Percentiles rank a stretch among this genome's conserved stretches.
phyloP scores from a whole-genome alignment of 2,797 vertebrate genomes.

The Crenichthys baileyi region DNA sequence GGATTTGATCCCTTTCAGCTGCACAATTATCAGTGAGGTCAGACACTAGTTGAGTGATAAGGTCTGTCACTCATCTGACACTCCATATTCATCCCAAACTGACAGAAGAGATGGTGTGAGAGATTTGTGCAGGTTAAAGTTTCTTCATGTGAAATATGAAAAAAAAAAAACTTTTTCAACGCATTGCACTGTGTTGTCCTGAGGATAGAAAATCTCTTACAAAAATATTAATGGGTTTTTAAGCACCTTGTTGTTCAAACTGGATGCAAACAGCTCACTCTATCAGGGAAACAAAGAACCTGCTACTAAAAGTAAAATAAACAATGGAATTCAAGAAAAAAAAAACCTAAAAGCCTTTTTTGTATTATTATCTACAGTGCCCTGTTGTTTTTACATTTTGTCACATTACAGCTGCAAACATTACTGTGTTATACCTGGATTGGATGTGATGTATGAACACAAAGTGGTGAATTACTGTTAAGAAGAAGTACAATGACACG shows the following conservation, averaged over 20 bases:
- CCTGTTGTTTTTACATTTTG: not conserved
- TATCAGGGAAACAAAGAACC: not conserved
- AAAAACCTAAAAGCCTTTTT: not conserved
- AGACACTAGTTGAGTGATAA: constrained; percentile 23
- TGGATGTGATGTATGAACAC: not conserved
- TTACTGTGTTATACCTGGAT: not conserved
- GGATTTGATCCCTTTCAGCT: constrained; percentile 26
- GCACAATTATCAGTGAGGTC: constrained; percentile 25
- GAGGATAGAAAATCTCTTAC: not conserved
- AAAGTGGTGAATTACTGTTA: not conserved
- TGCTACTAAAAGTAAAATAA: not conserved
- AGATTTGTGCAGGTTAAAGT: not conserved
- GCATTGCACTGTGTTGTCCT: not conserved
- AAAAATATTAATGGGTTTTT: not conserved
- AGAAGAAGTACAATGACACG: too few species aligned
- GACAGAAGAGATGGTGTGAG: not conserved
- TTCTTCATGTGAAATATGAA: constrained; percentile 7
- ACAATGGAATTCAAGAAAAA: not conserved
- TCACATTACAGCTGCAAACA: not conserved
- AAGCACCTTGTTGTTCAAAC: not conserved
- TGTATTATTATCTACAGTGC: not conserved
- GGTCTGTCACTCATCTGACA: constrained; percentile 9
- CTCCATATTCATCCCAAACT: constrained; percentile 18
- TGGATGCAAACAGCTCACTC: not conserved
- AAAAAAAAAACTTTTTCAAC: not conserved